Evolutionary conservation across 1,140 invertebrate genomes (phyloP).

Genomic region (Leptinotarsa defecta): DNA sequence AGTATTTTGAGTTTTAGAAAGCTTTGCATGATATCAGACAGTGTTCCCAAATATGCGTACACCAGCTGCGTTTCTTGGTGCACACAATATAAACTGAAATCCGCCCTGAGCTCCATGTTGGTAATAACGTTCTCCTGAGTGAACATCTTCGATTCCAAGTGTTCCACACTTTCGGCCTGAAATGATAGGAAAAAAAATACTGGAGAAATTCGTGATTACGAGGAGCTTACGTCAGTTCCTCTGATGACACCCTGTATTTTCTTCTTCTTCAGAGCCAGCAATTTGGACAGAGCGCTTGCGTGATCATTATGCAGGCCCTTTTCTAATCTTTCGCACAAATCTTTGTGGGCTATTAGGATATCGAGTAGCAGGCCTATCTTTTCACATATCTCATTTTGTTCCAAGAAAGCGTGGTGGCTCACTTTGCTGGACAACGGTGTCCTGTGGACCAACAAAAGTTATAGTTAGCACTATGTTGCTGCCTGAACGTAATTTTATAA

Average conservation of each 20-base stretch:
- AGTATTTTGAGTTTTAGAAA: conserved; percentile 66
- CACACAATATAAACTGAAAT: conserved; percentile 72
- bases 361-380: conserved; percentile 67
- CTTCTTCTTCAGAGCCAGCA: conserved; percentile 71
- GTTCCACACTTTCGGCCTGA: conserved; percentile 69
- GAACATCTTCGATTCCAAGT: conserved; percentile 70
- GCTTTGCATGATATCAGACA: conserved; percentile 66
- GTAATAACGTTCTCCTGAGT: conserved; percentile 73
- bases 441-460: conserved; percentile 34
- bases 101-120: conserved; percentile 71
- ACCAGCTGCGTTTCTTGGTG: conserved; percentile 76
- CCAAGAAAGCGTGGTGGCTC: conserved; percentile 48
- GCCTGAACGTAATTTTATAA: no score
- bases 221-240: conserved; percentile 61
- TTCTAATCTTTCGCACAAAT: conserved; percentile 73
- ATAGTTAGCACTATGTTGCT: no score
- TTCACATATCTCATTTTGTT: conserved; percentile 65
- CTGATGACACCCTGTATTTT: conserved; percentile 72
- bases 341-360: conserved; percentile 66
- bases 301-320: conserved; percentile 72
- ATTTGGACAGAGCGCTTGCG: conserved; percentile 70
- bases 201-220: not conserved
- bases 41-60: conserved; percentile 69
- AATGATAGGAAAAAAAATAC: conserved; percentile 21
- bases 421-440: conserved; percentile 46